phyloP scores from a whole-genome alignment of 2,797 vertebrate species.

The Falco cherrug region DNA sequence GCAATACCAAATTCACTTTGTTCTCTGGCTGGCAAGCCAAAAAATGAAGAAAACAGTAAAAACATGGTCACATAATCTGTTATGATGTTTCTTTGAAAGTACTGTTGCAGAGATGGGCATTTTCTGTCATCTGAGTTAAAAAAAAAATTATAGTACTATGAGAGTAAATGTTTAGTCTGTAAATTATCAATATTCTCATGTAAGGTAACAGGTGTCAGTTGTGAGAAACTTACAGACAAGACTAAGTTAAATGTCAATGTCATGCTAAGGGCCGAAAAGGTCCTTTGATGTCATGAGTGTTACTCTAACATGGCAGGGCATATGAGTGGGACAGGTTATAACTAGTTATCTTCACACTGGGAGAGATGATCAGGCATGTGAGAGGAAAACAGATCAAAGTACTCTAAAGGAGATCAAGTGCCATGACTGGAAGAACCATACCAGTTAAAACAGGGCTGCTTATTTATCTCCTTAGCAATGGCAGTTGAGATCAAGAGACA shows the following conservation, averaged over 20 bases:
- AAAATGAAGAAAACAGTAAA: slow-evolving; percentile 53
- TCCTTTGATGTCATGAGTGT: neutral
- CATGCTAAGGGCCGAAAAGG: neutral
- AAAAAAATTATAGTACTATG: neutral
- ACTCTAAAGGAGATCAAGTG: neutral
- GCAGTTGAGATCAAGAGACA: neutral
- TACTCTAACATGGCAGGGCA: neutral
- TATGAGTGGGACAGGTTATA: neutral
- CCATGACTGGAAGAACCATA: neutral
- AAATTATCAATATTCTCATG: neutral
- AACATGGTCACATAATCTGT: slow-evolving; percentile 32
- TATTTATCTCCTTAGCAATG: neutral
- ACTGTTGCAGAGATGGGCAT: slow-evolving; percentile 23
- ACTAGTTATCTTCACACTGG: neutral
- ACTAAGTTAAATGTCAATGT: neutral
- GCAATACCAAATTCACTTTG: slow-evolving; percentile 64
- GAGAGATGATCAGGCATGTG: neutral
- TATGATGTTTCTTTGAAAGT: slow-evolving; percentile 36
- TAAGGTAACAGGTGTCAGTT: neutral
- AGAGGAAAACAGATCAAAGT: neutral
- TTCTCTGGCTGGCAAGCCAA: slow-evolving; percentile 49
- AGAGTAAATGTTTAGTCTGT: neutral
- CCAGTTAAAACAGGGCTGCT: neutral
- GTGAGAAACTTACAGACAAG: neutral
- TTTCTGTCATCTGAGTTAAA: neutral